Evolutionary conservation across 2,888 invertebrate species (phyloP).

Genomic region (Caenorhabditis sulstoni): DNA sequence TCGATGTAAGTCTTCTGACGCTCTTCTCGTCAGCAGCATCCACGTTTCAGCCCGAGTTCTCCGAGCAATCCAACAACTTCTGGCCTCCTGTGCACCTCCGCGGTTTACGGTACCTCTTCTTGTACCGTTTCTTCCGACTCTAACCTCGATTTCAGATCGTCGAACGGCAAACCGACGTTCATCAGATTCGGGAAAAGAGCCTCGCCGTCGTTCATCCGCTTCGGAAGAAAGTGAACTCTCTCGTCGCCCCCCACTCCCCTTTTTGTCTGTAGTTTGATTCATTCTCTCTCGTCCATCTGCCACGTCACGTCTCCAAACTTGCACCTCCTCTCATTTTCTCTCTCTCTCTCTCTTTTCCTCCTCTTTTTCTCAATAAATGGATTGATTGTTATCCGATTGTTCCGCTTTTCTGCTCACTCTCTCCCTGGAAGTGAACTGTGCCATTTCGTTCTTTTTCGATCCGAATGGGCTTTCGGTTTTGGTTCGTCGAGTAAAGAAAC

Average conservation of each 20-base stretch:
- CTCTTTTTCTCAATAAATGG: conserved; percentile 36
- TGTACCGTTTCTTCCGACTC: background rate
- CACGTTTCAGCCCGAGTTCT: conserved; percentile 17
- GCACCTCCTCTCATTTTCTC: conserved; percentile 20
- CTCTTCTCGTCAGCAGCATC: background rate
- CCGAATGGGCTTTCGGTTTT: too few relatives aligned
- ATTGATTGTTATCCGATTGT: conserved; percentile 26
- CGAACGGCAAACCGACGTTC: conserved; percentile 61
- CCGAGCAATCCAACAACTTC: conserved; percentile 22
- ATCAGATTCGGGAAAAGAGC: conserved; percentile 60
- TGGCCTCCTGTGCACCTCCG: conserved; percentile 53
- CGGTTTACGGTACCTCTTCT: conserved; percentile 49
- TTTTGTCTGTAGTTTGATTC: conserved; percentile 39
- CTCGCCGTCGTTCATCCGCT: conserved; percentile 60
- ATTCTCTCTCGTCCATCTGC: conserved; percentile 2
- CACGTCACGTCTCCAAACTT: conserved; percentile 37
- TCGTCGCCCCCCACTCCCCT: background rate
- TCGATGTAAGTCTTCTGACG: conserved; percentile 22
- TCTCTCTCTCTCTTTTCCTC: conserved; percentile 15
- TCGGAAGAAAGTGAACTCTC: conserved; percentile 55
- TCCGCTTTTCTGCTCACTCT: too few relatives aligned
- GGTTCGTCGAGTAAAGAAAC: too few relatives aligned
- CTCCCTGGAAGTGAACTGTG: too few relatives aligned
- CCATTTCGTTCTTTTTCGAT: too few relatives aligned
- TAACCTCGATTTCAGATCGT: conserved; percentile 34